Evolutionary conservation across 2,113 vertebrate genomes (phyloP), one percentile per base, ranked within the genome.

Genomic region (Dipodomys stephensi): DNA sequence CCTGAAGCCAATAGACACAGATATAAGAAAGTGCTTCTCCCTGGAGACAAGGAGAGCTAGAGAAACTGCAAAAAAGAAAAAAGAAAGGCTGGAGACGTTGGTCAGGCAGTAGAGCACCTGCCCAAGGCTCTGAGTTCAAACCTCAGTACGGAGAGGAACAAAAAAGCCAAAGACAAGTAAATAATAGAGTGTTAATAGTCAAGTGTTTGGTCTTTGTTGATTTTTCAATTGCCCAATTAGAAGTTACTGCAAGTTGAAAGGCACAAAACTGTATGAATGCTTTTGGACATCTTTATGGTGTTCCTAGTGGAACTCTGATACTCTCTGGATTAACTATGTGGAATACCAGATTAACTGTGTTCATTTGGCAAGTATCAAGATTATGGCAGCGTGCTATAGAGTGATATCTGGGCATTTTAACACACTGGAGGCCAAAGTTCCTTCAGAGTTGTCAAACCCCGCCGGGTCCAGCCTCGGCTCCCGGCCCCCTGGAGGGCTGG

Each of bases 141-240:
- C 15, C 53, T 18, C 53, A 57, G 53, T 4, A 18, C 4, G 1
- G 12, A 49, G 49, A 49, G 53, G 53, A 0, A 57, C 53, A 13
- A 57, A 44, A 2, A 57, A 35, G n/a, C 1, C 7, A 10, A 28
- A 25, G 53, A 19, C 5, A 13, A 4, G 1, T n/a, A 0, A 12
- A 1, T 12, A 20, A 30, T 2, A 30, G 72, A 27, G 1, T 7
- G 10, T 35, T 35, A 6, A 9, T 6, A 0, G 53, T 57, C 53
- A 18, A 18, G 53, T 13, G 18, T 57, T 57, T 57, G 53, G 16
- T 18, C 53, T 57, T 57, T 18, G 12, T 18, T 77, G 4, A n/a
- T 69, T 83, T 57, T 69, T 39, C 32, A 88, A 7, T 19, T 16
- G 25, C 0, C 27, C 2, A 19, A 22, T 62, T 32, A 15, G 72